Evolutionary conservation across 2,888 invertebrate species (phyloP).

Genomic region (Troides helena): DNA sequence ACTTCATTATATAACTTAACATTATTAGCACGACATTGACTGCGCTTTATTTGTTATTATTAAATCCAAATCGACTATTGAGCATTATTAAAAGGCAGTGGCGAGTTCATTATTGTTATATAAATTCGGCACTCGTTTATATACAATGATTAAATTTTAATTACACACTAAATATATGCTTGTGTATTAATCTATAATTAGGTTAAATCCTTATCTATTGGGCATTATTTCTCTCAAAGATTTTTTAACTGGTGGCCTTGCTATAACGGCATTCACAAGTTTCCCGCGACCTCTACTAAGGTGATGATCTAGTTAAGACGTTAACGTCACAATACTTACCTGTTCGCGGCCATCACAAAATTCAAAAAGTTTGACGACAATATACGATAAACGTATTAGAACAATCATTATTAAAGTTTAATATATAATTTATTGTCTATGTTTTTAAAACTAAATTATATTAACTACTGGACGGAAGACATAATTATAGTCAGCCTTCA

Average conservation of each 20-base stretch:
- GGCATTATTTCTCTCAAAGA: too few species aligned
- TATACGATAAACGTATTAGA: too few species aligned
- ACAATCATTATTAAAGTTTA: too few species aligned
- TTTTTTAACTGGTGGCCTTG: too few species aligned
- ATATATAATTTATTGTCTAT: not conserved
- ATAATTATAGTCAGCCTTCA: slow-evolving; percentile 38
- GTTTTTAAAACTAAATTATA: slow-evolving; percentile 9
- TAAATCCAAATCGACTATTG: slow-evolving; percentile 30
- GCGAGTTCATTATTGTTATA: slow-evolving; percentile 29
- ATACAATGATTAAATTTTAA: slow-evolving; percentile 30
- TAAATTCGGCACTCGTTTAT: slow-evolving; percentile 34
- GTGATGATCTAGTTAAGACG: too few species aligned
- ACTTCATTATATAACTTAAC: slow-evolving; percentile 28
- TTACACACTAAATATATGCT: not conserved
- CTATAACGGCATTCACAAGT: too few species aligned
- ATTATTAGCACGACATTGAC: slow-evolving; percentile 25
- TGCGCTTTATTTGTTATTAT: slow-evolving; percentile 11
- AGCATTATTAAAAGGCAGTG: slow-evolving; percentile 44
- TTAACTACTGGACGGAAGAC: slow-evolving; percentile 39
- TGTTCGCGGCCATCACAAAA: too few species aligned
- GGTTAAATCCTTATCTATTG: not conserved
- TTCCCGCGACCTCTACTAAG: too few species aligned
- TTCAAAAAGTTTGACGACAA: too few species aligned
- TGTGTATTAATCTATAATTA: slow-evolving; percentile 1
- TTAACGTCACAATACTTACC: too few species aligned